phyloP scores from a whole-genome alignment of 1,140 invertebrate species.

The Neelides sp. region DNA sequence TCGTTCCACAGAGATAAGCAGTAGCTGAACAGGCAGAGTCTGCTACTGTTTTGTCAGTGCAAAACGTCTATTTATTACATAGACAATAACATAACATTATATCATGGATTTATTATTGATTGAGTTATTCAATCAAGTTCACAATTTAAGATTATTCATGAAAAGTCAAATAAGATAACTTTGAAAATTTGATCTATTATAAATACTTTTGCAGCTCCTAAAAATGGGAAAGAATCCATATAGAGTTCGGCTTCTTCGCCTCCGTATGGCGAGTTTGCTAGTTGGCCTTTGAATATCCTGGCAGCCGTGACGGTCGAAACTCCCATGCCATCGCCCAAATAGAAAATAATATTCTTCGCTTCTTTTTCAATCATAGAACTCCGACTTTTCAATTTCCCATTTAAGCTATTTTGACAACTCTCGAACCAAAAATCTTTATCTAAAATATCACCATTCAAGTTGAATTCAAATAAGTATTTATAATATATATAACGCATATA shows the following conservation, averaged over 20 bases:
- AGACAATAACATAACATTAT: not conserved
- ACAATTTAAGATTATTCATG: not conserved
- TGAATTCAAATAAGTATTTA: too few relatives aligned
- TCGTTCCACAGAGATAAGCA: slow-evolving; percentile 40
- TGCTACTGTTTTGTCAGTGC: slow-evolving; percentile 39
- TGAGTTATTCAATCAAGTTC: not conserved
- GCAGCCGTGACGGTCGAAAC: slow-evolving; percentile 36
- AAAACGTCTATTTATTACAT: slow-evolving; percentile 37
- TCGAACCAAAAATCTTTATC: slow-evolving; percentile 2
- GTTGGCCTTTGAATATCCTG: slow-evolving; percentile 42
- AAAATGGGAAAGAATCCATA: slow-evolving; percentile 64
- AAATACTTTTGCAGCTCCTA: slow-evolving; percentile 43
- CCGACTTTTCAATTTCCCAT: not conserved
- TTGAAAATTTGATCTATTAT: slow-evolving; percentile 30
- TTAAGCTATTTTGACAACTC: not conserved
- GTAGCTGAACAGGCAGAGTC: slow-evolving; percentile 43
- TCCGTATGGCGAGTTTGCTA: slow-evolving; percentile 33
- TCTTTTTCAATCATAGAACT: slow-evolving; percentile 4
- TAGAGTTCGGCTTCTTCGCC: slow-evolving; percentile 52
- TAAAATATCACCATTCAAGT: too few relatives aligned
- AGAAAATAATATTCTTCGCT: slow-evolving; percentile 58
- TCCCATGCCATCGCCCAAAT: slow-evolving; percentile 64
- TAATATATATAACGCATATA: too few relatives aligned
- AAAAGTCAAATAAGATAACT: slow-evolving; percentile 2
- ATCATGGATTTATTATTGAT: not conserved